phyloP scores from a whole-genome alignment of 2,113 vertebrate genomes.

The Anhinga anhinga region DNA sequence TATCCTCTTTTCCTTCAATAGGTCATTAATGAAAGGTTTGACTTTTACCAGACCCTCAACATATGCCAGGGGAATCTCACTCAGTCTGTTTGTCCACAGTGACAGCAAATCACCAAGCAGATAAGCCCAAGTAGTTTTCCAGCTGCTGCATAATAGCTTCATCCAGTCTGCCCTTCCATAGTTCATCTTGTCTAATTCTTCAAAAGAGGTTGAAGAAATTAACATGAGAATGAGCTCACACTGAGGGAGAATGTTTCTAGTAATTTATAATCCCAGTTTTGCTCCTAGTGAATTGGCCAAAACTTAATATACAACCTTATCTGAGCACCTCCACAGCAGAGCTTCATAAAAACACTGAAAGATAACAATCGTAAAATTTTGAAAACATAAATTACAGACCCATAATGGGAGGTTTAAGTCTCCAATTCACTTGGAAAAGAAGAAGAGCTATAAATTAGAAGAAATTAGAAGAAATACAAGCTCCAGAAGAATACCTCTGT shows the following conservation, averaged over 20 bases:
- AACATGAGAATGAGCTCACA: not conserved
- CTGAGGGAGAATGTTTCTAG: not conserved
- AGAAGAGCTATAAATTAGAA: constrained; percentile 42
- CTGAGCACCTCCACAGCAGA: not conserved
- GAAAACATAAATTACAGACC: constrained; percentile 38
- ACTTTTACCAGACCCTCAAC: not conserved
- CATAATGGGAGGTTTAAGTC: not conserved
- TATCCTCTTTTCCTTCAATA: not conserved
- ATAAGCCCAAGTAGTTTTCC: not conserved
- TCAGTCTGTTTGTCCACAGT: not conserved
- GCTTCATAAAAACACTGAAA: constrained; percentile 9
- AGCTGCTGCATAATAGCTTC: not conserved
- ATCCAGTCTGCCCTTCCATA: not conserved
- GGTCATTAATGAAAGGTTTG: not conserved
- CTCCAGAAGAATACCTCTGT: not conserved
- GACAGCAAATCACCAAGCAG: not conserved
- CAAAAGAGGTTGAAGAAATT: not conserved
- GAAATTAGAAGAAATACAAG: constrained; percentile 9
- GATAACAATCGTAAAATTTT: constrained; percentile 23
- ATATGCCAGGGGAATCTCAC: not conserved
- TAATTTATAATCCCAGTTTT: constrained; percentile 15
- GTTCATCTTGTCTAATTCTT: not conserved
- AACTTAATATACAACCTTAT: constrained; percentile 30
- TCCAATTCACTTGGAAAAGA: not conserved
- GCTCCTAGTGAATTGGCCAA: not conserved